phyloP scores from a whole-genome alignment of 2,888 invertebrate species.

The Tenthredo scrophulariae region DNA sequence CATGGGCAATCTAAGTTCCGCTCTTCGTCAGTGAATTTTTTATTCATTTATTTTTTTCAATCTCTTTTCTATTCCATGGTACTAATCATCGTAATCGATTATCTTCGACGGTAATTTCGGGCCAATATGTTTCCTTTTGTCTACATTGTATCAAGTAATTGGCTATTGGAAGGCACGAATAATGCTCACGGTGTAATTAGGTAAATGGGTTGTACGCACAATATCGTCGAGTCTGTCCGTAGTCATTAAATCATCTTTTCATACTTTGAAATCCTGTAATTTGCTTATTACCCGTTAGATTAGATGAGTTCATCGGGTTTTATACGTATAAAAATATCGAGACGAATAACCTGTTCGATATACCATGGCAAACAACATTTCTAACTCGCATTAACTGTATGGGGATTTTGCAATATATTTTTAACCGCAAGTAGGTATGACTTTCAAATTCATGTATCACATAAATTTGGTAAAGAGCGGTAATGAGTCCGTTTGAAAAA shows the following conservation, averaged over 20 bases:
- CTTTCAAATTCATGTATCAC: neutral
- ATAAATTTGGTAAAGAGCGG: neutral
- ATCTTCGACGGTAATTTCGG: neutral
- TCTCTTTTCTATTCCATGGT: neutral
- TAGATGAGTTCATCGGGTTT: slow-evolving; percentile 17
- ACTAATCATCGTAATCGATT: slow-evolving; percentile 21
- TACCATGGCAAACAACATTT: neutral
- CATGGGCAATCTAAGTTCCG: neutral
- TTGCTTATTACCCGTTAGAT: slow-evolving; percentile 11
- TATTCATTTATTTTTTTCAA: neutral
- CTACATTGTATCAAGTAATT: neutral
- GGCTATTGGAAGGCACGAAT: neutral
- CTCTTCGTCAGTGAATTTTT: neutral
- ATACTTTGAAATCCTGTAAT: slow-evolving; percentile 17
- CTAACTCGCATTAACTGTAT: neutral
- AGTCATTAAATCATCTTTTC: slow-evolving; percentile 35
- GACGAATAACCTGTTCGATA: neutral
- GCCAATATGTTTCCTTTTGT: neutral
- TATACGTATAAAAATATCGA: neutral
- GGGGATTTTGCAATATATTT: neutral
- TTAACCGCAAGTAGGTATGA: neutral
- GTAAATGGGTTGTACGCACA: neutral
- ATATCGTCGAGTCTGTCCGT: neutral
- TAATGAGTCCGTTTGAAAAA: neutral
- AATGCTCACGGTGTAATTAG: slow-evolving; percentile 11